Evolutionary conservation across 1,140 invertebrate genomes (phyloP).

Genomic region (Drosophila eugracilis): DNA sequence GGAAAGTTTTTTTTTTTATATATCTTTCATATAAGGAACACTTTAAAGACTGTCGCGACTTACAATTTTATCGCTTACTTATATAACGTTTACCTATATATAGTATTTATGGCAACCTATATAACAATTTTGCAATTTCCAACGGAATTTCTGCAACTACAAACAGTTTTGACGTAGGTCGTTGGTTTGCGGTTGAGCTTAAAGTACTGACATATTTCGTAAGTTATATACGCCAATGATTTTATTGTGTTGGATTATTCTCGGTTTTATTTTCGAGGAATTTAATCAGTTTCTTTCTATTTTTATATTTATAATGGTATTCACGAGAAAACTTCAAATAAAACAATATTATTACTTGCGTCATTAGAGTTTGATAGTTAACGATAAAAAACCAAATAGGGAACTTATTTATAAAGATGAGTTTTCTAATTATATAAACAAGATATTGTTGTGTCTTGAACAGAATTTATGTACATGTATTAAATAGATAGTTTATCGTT

Average conservation of each 20-base stretch:
- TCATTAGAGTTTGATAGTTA: not conserved
- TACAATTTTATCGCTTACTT: not conserved
- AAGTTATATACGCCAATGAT: slow-evolving; percentile 4
- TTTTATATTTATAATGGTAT: not conserved
- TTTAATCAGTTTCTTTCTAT: not conserved
- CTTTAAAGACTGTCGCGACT: not conserved
- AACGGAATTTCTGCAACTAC: slow-evolving; percentile 20
- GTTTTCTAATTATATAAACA: too few relatives aligned
- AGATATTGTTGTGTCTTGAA: too few relatives aligned
- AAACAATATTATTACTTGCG: not conserved
- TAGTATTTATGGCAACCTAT: slow-evolving; percentile 5
- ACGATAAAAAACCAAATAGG: not conserved
- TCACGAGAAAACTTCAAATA: not conserved
- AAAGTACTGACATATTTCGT: slow-evolving; percentile 3
- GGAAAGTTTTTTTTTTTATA: not conserved
- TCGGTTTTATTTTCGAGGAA: not conserved
- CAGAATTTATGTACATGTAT: too few relatives aligned
- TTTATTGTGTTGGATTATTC: not conserved
- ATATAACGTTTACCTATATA: not conserved
- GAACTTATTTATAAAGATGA: not conserved
- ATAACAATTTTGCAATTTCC: slow-evolving; percentile 12
- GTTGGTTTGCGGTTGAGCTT: slow-evolving; percentile 7
- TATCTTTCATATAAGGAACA: not conserved
- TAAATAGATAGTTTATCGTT: too few relatives aligned
- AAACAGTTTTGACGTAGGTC: slow-evolving; percentile 26